These are phyloP conservation scores for Formica selysi DNA, from an alignment of 1,140 invertebrate genomes.

Conservation along the genomic window DNA sequence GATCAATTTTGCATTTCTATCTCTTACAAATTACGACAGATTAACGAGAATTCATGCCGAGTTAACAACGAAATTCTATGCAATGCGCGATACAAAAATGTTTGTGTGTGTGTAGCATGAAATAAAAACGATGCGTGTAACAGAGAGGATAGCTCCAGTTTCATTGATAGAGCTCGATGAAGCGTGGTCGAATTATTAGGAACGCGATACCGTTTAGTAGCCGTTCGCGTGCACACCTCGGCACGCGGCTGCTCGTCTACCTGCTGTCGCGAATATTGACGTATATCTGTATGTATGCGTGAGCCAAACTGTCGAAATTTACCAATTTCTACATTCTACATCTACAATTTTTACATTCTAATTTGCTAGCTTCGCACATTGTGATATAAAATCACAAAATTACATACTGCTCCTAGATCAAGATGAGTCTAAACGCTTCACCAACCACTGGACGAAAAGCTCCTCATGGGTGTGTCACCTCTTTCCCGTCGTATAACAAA, in stretches of 20 bases:
- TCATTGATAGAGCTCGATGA: conserved; percentile 37
- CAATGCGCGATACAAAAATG: background rate
- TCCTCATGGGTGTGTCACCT: conserved; percentile 5
- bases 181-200: conserved; percentile 25
- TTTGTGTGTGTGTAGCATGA: background rate
- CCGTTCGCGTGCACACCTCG: conserved; percentile 3
- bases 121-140: conserved; percentile 12
- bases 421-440: background rate
- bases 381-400: background rate
- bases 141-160: conserved; percentile 3
- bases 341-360: too few relatives aligned
- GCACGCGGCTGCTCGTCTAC: conserved; percentile 2
- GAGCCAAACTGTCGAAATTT: background rate
- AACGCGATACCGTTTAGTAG: conserved; percentile 48
- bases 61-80: background rate
- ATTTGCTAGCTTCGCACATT: background rate
- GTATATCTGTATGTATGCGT: too few relatives aligned
- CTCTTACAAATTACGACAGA: background rate
- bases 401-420: background rate
- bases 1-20: background rate
- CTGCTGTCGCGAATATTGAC: conserved; percentile 4
- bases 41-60: background rate
- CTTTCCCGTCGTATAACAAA: background rate
- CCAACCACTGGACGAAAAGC: background rate
- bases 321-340: background rate